Evolutionary conservation across 2,888 invertebrate genomes (phyloP).

Genomic region (Autographa pulchrina): DNA sequence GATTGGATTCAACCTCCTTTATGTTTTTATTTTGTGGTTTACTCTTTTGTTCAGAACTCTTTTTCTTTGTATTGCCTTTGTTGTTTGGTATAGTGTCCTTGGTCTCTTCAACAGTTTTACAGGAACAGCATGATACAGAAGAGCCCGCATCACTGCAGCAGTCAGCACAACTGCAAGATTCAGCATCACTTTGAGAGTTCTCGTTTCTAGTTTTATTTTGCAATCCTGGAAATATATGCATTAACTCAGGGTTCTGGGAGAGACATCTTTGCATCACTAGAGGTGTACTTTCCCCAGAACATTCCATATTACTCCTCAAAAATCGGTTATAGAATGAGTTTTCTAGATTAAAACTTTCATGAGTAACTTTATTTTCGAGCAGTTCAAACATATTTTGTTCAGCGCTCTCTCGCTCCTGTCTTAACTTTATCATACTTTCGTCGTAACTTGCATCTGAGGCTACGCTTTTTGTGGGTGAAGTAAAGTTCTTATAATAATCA

Average conservation of each 20-base stretch:
- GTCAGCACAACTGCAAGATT: conserved; percentile 77
- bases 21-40: conserved; percentile 51
- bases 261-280: conserved; percentile 81
- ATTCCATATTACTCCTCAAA: conserved; percentile 78
- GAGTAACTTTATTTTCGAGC: conserved; percentile 92
- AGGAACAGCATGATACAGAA: conserved; percentile 81
- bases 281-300: conserved; percentile 84
- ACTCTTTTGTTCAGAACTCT: conserved; percentile 51
- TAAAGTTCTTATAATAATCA: conserved; percentile 84
- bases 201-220: conserved; percentile 61
- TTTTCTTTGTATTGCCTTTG: conserved; percentile 53
- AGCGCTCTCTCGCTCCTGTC: conserved; percentile 85
- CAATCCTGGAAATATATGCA: conserved; percentile 77
- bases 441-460: conserved; percentile 79
- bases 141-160: conserved; percentile 78
- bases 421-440: conserved; percentile 70
- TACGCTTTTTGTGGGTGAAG: conserved; percentile 80
- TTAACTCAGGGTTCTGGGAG: conserved; percentile 75
- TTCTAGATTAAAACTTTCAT: conserved; percentile 92
- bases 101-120: conserved; percentile 75
- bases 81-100: conserved; percentile 38
- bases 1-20: conserved; percentile 64
- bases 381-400: conserved; percentile 94
- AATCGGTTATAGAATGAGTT: conserved; percentile 91
- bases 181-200: conserved; percentile 71